These are phyloP conservation scores for Palythoa heliodiscus DNA, from an alignment of 92 coral and sea anemone genomes.

Conservation along the genomic window DNA sequence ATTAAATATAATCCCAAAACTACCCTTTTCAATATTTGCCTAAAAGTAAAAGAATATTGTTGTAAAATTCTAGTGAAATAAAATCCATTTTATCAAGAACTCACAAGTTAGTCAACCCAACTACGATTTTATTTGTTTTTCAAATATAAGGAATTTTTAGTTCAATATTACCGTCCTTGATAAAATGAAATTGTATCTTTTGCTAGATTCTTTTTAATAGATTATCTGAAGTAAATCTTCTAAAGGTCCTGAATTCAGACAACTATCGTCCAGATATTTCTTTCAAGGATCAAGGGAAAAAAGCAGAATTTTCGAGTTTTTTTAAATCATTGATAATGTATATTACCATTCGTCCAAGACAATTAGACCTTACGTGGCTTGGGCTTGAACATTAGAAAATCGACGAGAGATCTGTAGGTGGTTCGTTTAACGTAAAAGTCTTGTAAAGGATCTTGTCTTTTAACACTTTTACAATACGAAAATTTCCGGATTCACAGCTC, in stretches of 20 bases:
- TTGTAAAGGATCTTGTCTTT: slow-evolving; percentile 62
- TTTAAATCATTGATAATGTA: not conserved
- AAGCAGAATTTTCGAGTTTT: not conserved
- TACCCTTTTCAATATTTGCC: not conserved
- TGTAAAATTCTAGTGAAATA: not conserved
- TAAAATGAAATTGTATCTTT: not conserved
- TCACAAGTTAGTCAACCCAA: not conserved
- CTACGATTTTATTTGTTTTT: not conserved
- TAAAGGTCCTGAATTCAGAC: not conserved
- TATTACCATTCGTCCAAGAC: not conserved
- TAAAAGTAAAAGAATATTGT: too few relatives aligned
- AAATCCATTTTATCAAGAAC: slow-evolving; percentile 1
- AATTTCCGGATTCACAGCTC: slow-evolving; percentile 44
- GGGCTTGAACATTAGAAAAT: slow-evolving; percentile 41
- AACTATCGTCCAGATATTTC: not conserved
- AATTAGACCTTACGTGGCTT: not conserved
- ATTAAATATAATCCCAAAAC: not conserved
- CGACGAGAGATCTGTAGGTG: slow-evolving; percentile 76
- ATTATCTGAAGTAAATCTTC: not conserved
- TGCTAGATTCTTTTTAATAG: not conserved
- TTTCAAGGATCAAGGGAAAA: not conserved
- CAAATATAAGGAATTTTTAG: slow-evolving; percentile 1
- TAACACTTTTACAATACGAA: slow-evolving; percentile 67
- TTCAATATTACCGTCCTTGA: not conserved
- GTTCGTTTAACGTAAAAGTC: slow-evolving; percentile 67